phyloP scores from a whole-genome alignment of 2,113 vertebrate genomes.

The Leiothrix lutea region DNA sequence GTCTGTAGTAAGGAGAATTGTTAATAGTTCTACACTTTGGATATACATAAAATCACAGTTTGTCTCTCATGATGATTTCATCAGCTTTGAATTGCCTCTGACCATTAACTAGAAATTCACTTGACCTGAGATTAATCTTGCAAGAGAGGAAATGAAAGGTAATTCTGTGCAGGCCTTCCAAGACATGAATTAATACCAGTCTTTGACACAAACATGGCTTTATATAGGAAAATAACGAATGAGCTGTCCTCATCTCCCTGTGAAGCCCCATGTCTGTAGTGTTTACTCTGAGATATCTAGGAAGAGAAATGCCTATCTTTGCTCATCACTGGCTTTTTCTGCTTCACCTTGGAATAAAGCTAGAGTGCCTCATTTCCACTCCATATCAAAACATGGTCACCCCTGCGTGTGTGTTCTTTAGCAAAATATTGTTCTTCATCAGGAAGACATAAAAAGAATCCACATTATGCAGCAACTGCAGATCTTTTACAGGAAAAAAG shows the following conservation, averaged over 20 bases:
- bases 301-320: neutral
- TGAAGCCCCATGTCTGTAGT: neutral
- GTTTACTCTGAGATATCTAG: neutral
- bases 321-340: neutral
- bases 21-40: neutral
- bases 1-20: neutral
- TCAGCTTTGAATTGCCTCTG: slow-evolving; percentile 1
- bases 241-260: neutral
- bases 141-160: slow-evolving; percentile 36
- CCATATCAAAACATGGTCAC: neutral
- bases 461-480: neutral
- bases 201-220: slow-evolving; percentile 21
- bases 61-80: slow-evolving; percentile 2
- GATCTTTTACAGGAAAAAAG: neutral
- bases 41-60: neutral
- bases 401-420: fast-evolving
- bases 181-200: slow-evolving; percentile 33
- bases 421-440: neutral
- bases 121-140: slow-evolving; percentile 44
- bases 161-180: neutral
- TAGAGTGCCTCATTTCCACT: neutral
- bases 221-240: neutral
- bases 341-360: neutral
- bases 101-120: slow-evolving; percentile 32
- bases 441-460: neutral